A percentile compares a stretch with the other conserved stretches of the same genome.
These are phyloP conservation scores for Hippocampus barbouri DNA, from an alignment of 2,113 vertebrate genomes.

Conservation along the genomic window DNA sequence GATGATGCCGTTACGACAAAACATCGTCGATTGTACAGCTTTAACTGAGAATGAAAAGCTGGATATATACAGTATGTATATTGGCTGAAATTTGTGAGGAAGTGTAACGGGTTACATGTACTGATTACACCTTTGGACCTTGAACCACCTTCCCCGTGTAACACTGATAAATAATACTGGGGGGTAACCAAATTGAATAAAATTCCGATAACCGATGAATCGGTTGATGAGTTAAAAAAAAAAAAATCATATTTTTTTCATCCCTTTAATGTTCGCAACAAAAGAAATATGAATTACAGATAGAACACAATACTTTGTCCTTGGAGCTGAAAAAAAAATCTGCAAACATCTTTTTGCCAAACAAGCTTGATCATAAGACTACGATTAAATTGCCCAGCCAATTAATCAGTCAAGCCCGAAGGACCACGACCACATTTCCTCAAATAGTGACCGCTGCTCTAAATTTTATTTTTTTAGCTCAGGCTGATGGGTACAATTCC, in stretches of 20 bases:
- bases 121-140: background rate
- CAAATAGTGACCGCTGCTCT: background rate
- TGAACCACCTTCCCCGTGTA: background rate
- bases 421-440: background rate
- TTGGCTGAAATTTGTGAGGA: background rate
- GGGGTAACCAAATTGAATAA: no score
- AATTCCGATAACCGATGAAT: no score
- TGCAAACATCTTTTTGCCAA: no score
- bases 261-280: no score
- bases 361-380: no score
- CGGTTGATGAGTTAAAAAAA: no score
- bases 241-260: no score
- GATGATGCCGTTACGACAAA: conserved; percentile 2
- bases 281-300: no score
- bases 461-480: background rate
- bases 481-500: background rate
- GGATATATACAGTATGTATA: background rate
- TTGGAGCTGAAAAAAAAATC: no score
- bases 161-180: background rate
- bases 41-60: background rate
- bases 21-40: background rate
- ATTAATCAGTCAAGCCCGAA: no score
- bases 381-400: no score
- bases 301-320: no score
- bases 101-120: background rate